Conservation (phyloP, 2,888 invertebrate species). For the Pyrrhia umbra region DNA sequence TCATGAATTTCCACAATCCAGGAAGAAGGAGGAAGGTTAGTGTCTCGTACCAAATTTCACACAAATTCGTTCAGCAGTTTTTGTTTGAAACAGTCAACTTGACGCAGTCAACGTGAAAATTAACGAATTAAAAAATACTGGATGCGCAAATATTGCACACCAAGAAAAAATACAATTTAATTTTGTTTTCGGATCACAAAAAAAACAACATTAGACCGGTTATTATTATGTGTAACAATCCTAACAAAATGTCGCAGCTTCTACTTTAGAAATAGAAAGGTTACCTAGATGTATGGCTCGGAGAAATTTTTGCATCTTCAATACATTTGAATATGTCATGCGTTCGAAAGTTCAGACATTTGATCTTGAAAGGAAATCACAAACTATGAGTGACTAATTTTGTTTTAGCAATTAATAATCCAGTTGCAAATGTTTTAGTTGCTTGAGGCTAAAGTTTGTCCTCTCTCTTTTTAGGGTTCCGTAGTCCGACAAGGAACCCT, state of each 20-base stretch:
- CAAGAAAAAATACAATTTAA: no score
- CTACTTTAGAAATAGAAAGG: constrained; percentile 46
- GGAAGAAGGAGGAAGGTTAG: no score
- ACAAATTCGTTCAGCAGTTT: no score
- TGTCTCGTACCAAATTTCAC: no score
- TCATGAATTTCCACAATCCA: no score
- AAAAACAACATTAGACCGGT: no score
- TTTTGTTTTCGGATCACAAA: no score
- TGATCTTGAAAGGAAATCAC: constrained; percentile 30
- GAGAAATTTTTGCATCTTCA: constrained; percentile 48
- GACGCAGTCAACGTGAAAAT: no score
- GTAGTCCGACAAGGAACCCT: no score
- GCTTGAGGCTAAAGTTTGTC: not conserved
- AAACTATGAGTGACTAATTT: constrained; percentile 1
- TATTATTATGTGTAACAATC: constrained; percentile 13
- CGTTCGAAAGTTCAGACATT: constrained; percentile 38
- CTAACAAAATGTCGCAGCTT: constrained; percentile 14
- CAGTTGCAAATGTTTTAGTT: not conserved
- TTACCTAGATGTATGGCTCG: constrained; percentile 18
- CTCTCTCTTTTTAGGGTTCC: not conserved
- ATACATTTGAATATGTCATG: constrained; percentile 34
- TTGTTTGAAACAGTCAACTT: no score
- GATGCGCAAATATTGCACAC: no score
- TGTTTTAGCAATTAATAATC: constrained; percentile 8
- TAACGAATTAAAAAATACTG: no score